Conservation (phyloP, 2,797 vertebrate species). For the Ctenopoma multispine region DNA sequence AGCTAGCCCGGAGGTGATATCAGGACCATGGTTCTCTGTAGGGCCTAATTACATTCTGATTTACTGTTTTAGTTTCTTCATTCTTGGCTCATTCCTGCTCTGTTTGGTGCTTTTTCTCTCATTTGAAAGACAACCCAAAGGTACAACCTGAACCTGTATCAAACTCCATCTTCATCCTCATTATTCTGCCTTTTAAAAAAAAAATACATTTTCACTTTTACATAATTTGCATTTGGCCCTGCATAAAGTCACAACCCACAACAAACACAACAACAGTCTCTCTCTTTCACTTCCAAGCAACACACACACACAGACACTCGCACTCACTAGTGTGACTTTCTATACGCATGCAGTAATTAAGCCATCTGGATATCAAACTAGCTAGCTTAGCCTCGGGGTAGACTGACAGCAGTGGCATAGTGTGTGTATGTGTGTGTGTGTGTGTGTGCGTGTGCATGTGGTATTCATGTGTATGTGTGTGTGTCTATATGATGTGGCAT, state of each 20-base stretch:
- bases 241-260: conserved; percentile 26
- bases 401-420: conserved; percentile 49
- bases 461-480: conserved; percentile 29
- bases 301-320: conserved; percentile 1
- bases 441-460: conserved; percentile 26
- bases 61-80: conserved; percentile 13
- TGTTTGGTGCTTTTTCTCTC: conserved; percentile 7
- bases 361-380: conserved; percentile 75
- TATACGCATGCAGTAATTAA: conserved; percentile 71
- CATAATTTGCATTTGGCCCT: conserved; percentile 23
- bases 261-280: conserved; percentile 5
- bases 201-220: conserved; percentile 11
- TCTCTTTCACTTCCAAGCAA: conserved; percentile 2
- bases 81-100: background rate
- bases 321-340: conserved; percentile 35
- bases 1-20: background rate
- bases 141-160: conserved; percentile 22
- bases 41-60: background rate
- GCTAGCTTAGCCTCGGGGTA: conserved; percentile 57
- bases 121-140: conserved; percentile 9
- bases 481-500: conserved; percentile 61
- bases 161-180: conserved; percentile 8
- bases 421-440: conserved; percentile 15
- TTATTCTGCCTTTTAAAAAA: conserved; percentile 15
- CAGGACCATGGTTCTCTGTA: conserved; percentile 4